Base-by-base conservation (phyloP, 2,888 invertebrate species). In the Apotomis betuletana region DNA sequence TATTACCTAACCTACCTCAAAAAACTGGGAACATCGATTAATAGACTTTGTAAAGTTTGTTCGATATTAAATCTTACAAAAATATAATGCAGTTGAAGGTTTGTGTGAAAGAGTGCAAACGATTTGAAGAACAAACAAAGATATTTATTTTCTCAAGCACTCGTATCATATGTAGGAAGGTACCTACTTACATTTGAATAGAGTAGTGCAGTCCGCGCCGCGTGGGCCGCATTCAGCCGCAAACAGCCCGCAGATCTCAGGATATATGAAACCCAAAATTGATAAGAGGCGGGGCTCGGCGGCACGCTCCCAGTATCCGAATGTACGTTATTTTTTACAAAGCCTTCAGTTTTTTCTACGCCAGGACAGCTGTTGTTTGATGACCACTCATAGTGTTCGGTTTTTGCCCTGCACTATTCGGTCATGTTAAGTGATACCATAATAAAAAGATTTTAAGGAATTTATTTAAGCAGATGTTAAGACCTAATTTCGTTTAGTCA, bases 271-370 rank as follows among this genome's bases (percentile, higher is more conserved):
- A 78, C 84, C 84, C 83, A 84, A 86, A 83, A 78, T 80, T 70
- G 64, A 55, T 75, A 80, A 80, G 84, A 88, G 90, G 91, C 89
- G 90, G 87, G 78, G 72, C 82, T 74, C 70, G 89, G 90, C 91
- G 91, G 92, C 91, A 91, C 92, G 89, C 89, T 92, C 77, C 90
- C 77, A 75, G 83, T 85, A 85, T 87, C 84, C 85, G 83, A 85
- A 83, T 79, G 81, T 77, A 76, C 76, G 73, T 79, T 81, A 87
- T 87, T 87, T 87, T 83, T 77, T 75, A 59, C 70, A 58, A 60
- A 64, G 60, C 65, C 67, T 12, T 60, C 36, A 12, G 27, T 71
- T 78, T 83, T 84, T 86, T 85, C 81, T 79, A 68, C 65, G 75
- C 78, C 77, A 81, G 81, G 77, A 82, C 92, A 92, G 90, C 90